Conservation (phyloP, 2,888 invertebrate species). For the Furcula furcula region DNA sequence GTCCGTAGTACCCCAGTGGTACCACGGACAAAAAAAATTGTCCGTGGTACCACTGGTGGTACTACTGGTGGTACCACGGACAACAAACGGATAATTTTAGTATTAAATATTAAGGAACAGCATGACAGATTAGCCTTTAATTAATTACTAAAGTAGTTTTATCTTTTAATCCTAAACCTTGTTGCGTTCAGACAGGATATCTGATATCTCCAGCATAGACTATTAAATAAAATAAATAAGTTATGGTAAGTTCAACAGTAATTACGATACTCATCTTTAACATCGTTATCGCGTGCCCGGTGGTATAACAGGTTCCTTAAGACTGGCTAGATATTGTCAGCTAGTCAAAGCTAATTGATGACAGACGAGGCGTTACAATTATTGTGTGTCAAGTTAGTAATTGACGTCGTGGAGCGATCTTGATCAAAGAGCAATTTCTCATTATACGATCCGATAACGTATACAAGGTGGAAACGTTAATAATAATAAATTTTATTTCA, state of each 20-base stretch:
- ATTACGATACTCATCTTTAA: slow-evolving; percentile 46
- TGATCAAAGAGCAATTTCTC: slow-evolving; percentile 42
- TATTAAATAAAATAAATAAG: slow-evolving; percentile 7
- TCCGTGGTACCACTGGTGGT: no score
- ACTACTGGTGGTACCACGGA: no score
- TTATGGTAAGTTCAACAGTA: slow-evolving; percentile 29
- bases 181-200: neutral
- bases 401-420: slow-evolving; percentile 44
- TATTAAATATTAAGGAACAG: no score
- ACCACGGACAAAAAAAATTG: no score
- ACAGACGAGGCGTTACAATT: slow-evolving; percentile 64
- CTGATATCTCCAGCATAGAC: neutral
- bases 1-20: no score
- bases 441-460: no score
- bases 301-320: slow-evolving; percentile 50
- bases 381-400: slow-evolving; percentile 57
- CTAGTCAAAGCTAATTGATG: slow-evolving; percentile 56
- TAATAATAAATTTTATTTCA: no score
- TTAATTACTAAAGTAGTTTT: no score
- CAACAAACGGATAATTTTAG: no score
- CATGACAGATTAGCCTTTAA: no score
- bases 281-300: slow-evolving; percentile 48
- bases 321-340: slow-evolving; percentile 48
- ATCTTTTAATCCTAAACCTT: no score
- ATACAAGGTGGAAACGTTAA: no score